Percentiles rank a stretch among this genome's conserved stretches.
phyloP scores from a whole-genome alignment of 2,888 invertebrate species.

The Drosophila anceps region DNA sequence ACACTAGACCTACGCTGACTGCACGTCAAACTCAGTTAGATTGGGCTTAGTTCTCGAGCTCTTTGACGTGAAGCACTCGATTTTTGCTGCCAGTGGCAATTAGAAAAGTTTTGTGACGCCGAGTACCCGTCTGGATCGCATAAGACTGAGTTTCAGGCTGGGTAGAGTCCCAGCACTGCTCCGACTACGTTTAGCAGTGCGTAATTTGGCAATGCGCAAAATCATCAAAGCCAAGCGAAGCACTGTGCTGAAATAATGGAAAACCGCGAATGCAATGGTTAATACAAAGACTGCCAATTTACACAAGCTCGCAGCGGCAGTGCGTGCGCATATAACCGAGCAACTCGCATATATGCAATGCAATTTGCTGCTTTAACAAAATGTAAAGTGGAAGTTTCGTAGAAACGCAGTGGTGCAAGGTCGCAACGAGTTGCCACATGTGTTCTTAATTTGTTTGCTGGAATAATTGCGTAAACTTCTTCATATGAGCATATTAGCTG shows the following conservation, averaged over 20 bases:
- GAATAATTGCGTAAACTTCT: constrained; percentile 61
- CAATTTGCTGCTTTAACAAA: constrained; percentile 41
- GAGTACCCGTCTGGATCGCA: constrained; percentile 32
- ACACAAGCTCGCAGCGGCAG: background rate
- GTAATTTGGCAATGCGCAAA: constrained; percentile 36
- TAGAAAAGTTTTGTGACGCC: constrained; percentile 54
- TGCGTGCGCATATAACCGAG: constrained; percentile 3
- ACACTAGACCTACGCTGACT: constrained; percentile 10
- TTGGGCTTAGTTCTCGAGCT: constrained; percentile 32
- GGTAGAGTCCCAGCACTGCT: constrained; percentile 9
- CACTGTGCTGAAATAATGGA: constrained; percentile 29
- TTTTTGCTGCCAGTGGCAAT: constrained; percentile 58
- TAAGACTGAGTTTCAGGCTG: constrained; percentile 21
- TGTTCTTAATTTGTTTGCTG: constrained; percentile 63
- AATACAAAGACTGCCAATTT: constrained; percentile 21
- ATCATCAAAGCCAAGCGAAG: constrained; percentile 42
- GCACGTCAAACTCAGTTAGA: constrained; percentile 38
- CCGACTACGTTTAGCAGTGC: constrained; percentile 24
- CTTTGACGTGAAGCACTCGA: constrained; percentile 58
- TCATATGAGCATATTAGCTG: constrained; percentile 40
- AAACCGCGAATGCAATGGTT: constrained; percentile 32
- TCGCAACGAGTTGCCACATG: constrained; percentile 31
- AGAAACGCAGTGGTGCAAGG: constrained; percentile 27
- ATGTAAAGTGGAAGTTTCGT: constrained; percentile 36
- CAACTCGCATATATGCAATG: constrained; percentile 33